Conservation (phyloP, 2,797 vertebrate genomes). For the Peromyscus eremicus region DNA sequence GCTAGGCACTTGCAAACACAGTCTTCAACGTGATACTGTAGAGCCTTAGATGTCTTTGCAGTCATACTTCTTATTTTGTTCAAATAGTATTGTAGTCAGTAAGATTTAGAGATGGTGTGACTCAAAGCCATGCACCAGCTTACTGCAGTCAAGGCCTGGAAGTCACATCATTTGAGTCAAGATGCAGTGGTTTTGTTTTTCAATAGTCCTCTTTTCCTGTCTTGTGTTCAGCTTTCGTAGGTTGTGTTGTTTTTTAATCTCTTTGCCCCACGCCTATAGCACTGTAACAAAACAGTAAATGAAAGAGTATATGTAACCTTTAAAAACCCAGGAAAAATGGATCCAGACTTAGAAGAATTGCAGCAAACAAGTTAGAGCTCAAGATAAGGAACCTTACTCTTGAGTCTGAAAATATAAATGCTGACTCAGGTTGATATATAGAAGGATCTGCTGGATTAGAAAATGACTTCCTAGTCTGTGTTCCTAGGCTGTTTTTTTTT, state of each 20-base stretch:
- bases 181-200: constrained; percentile 8
- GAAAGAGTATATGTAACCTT: constrained; percentile 34
- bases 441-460: constrained; percentile 28
- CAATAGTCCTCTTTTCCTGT: background rate
- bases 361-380: constrained; percentile 44
- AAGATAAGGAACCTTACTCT: constrained; percentile 54
- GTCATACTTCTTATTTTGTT: background rate
- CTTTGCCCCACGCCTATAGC: constrained; percentile 26
- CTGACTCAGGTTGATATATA: background rate
- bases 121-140: constrained; percentile 34
- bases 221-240: constrained; percentile 21
- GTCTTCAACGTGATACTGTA: constrained; percentile 15
- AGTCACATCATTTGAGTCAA: constrained; percentile 30
- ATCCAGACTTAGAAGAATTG: constrained; percentile 54
- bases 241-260: constrained; percentile 1
- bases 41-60: background rate
- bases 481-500: constrained; percentile 59
- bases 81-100: background rate
- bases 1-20: background rate
- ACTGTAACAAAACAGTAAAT: constrained; percentile 53
- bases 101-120: constrained; percentile 41
- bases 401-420: constrained; percentile 48
- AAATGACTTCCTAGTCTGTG: constrained; percentile 34
- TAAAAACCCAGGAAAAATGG: constrained; percentile 51
- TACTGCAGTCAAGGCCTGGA: constrained; percentile 12